These are phyloP conservation scores for Darevskia mixta DNA, from an alignment of 2,797 vertebrate genomes.

Conservation along the genomic window DNA sequence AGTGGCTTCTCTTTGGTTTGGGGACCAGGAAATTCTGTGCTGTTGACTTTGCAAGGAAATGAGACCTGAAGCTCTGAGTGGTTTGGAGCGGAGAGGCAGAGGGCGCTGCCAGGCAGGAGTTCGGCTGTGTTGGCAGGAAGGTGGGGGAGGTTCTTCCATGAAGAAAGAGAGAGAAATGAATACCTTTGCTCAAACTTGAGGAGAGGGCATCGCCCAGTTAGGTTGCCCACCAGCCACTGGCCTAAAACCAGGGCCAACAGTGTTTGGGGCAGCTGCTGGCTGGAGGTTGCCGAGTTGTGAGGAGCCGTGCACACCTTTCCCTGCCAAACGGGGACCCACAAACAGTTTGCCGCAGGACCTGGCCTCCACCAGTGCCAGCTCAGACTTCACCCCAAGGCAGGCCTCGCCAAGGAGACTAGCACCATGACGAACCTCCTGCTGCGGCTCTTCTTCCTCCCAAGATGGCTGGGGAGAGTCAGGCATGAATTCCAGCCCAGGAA, in stretches of 20 bases:
- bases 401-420: not conserved
- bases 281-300: not conserved
- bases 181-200: not conserved
- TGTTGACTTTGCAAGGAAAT: not conserved
- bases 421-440: not conserved
- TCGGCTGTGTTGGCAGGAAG: not conserved
- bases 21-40: not conserved
- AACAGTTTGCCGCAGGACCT: not conserved
- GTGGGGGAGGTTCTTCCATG: rapidly evolving
- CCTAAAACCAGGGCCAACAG: not conserved
- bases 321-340: not conserved
- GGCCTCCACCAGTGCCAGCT: not conserved
- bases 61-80: not conserved
- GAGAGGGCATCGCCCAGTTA: slow-evolving; percentile 41
- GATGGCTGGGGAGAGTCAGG: rapidly evolving
- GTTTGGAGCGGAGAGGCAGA: rapidly evolving
- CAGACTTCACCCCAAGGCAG: not conserved
- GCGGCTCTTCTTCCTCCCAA: not conserved
- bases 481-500: not conserved
- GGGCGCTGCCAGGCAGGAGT: not conserved
- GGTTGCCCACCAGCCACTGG: slow-evolving; percentile 16
- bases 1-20: too few species aligned
- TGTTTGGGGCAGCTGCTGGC: not conserved
- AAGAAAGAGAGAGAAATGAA: not conserved
- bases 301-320: not conserved